Evolutionary conservation across 2,797 vertebrate species (phyloP).

Genomic region (Diplodus puntazzo): DNA sequence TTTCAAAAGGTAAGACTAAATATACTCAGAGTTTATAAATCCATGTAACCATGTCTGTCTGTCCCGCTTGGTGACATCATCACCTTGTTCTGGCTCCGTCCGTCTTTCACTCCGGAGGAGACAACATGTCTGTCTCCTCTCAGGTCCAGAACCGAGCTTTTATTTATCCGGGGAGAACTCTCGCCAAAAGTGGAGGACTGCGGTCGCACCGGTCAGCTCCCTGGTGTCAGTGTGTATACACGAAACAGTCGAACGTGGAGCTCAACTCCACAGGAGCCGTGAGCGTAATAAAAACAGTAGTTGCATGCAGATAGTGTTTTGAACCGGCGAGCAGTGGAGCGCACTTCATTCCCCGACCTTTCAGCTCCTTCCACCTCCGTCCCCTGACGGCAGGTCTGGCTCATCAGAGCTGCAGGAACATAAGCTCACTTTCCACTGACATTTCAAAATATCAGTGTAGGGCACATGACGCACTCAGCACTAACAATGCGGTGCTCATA

Average conservation of each 20-base stretch:
- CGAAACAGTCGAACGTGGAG: constrained; percentile 40
- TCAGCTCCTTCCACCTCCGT: constrained; percentile 39
- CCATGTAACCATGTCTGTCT: constrained; percentile 27
- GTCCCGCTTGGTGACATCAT: constrained; percentile 52
- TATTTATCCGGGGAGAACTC: constrained; percentile 52
- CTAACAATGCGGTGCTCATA: constrained; percentile 41
- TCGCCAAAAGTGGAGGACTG: constrained; percentile 58
- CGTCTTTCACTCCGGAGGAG: constrained; percentile 52
- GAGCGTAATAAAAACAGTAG: constrained; percentile 57
- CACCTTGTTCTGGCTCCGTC: constrained; percentile 19
- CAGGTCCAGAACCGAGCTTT: constrained; percentile 43
- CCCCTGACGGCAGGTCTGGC: constrained; percentile 42
- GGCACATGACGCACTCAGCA: constrained; percentile 42
- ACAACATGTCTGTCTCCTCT: constrained; percentile 68
- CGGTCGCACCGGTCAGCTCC: constrained; percentile 55
- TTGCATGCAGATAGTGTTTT: constrained; percentile 38
- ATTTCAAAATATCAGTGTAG: constrained; percentile 47
- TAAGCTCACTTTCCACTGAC: constrained; percentile 61
- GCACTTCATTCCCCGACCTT: constrained; percentile 51
- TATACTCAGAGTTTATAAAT: constrained; percentile 36
- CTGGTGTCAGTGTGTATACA: constrained; percentile 46
- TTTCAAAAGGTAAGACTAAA: constrained; percentile 33
- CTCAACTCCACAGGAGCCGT: constrained; percentile 25
- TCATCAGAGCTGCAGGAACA: constrained; percentile 57
- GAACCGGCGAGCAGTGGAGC: constrained; percentile 39